Base-by-base conservation (phyloP, 2,888 invertebrate genomes). In the Hypselothyrea guttata region DNA sequence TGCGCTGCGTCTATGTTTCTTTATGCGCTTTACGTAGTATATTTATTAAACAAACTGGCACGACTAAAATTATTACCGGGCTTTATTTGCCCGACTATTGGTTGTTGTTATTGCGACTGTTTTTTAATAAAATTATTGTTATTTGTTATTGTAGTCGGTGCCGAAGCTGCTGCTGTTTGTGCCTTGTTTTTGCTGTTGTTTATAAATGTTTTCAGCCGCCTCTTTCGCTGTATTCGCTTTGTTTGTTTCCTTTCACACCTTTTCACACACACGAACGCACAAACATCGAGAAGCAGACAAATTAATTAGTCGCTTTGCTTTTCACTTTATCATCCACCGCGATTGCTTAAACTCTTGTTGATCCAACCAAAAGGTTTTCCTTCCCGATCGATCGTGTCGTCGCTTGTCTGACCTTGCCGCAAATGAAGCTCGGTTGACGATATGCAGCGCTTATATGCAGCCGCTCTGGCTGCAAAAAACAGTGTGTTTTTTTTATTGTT, bases 31-130 rank as follows among this genome's bases (percentile, higher is more conserved):
- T 67, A 56, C 34, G 51, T 72, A 62, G 69, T 71, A 62, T 74
- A 60, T 67, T 71, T 72, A 70, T 72, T 74, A 78, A 79, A 76
- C 72, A 78, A 76, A 78, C 76, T 72, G 75, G 65, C 73, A 75
- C 74, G 76, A 75, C 75, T 79, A 66, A 75, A 78, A 65, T 75
- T 63, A 81, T 74, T 66, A 66, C 74, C 73, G 66, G 73, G 56
- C 49, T 70, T 65, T 74, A 68, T 61, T 66, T 55, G 60, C 60
- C 57, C n/a, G 62, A 16, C 40, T 37, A 27, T 47, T 60, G 53
- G 18, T 60, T 59, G 49, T 48, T 63, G 16, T 59, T 65, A 45
- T 65, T 55, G 28, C 8, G 11, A 4, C 15, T 37, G 47, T 27
- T 33, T 37, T 55, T 45, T 30, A 33, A 52, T 28, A 33, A 49